phyloP scores from a whole-genome alignment of 2,113 vertebrate genomes.

The Oreotragus oreotragus region DNA sequence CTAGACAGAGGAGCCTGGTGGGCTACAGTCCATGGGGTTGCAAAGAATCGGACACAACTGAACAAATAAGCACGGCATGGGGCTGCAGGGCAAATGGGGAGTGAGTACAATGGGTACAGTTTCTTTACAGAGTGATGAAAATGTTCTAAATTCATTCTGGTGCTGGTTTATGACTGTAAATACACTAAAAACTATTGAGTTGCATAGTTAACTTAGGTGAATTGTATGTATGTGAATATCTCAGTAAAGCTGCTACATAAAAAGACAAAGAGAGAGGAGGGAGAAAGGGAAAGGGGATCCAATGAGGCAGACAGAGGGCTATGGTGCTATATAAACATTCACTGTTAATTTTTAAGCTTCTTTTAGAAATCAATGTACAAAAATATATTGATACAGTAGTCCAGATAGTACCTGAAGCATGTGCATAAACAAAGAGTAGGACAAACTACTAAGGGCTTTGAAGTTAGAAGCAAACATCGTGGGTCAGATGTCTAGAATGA shows the following conservation, averaged over 20 bases:
- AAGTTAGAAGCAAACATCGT: background rate
- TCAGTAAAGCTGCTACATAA: background rate
- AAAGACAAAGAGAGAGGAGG: background rate
- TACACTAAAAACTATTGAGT: background rate
- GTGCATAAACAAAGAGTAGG: background rate
- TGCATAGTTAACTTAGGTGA: background rate
- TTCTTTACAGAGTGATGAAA: background rate
- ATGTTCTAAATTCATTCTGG: background rate
- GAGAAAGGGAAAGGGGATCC: too few species aligned
- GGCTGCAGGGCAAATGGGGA: background rate
- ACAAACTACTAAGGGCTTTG: background rate
- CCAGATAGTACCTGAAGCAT: background rate
- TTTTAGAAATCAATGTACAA: background rate
- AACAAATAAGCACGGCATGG: background rate
- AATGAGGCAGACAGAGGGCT: background rate
- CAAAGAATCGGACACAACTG: background rate
- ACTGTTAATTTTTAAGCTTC: background rate
- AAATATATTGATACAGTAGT: background rate
- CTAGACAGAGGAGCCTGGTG: background rate
- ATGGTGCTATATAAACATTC: background rate
- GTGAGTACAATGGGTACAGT: background rate
- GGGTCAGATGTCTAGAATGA: background rate
- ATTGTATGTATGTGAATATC: too few species aligned
- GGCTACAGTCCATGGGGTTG: rapidly evolving
- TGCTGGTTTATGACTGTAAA: background rate